Conservation (phyloP, 2,888 invertebrate genomes). For the Temnothorax ravouxi region DNA sequence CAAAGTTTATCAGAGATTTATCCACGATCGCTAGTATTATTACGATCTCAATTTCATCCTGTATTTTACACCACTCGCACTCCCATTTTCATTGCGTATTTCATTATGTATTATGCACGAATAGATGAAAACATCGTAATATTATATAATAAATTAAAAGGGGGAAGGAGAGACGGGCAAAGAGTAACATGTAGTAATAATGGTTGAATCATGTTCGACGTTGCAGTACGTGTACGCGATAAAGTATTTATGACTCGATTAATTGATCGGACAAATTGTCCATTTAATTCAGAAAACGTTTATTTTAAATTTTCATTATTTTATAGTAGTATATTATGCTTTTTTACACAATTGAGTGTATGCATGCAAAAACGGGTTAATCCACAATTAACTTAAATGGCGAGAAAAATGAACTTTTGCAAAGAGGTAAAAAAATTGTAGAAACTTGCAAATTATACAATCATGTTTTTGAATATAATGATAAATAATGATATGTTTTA, state of each 20-base stretch:
- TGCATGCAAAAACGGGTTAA: neutral
- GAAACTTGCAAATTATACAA: neutral
- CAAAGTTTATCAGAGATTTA: conserved; percentile 50
- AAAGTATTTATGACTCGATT: conserved; percentile 5
- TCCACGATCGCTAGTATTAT: conserved; percentile 29
- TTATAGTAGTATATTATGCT: neutral
- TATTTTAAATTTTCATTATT: conserved; percentile 1
- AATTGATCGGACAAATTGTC: conserved; percentile 17
- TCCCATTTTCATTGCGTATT: neutral
- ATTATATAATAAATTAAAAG: conserved; percentile 23
- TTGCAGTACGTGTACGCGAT: conserved; percentile 2
- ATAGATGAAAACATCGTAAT: conserved; percentile 32
- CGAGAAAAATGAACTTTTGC: neutral
- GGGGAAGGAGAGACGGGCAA: neutral
- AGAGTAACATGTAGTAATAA: conserved; percentile 13
- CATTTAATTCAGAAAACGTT: conserved; percentile 8
- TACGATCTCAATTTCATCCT: conserved; percentile 39
- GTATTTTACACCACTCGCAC: neutral
- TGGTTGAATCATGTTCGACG: conserved; percentile 21
- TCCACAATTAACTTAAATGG: neutral
- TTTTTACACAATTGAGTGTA: neutral
- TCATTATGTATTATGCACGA: conserved; percentile 29
- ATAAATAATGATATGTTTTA: neutral
- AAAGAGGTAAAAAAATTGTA: neutral
- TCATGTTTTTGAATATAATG: neutral